phyloP scores from a whole-genome alignment of 2,797 vertebrate genomes.

The Hemibagrus guttatus region DNA sequence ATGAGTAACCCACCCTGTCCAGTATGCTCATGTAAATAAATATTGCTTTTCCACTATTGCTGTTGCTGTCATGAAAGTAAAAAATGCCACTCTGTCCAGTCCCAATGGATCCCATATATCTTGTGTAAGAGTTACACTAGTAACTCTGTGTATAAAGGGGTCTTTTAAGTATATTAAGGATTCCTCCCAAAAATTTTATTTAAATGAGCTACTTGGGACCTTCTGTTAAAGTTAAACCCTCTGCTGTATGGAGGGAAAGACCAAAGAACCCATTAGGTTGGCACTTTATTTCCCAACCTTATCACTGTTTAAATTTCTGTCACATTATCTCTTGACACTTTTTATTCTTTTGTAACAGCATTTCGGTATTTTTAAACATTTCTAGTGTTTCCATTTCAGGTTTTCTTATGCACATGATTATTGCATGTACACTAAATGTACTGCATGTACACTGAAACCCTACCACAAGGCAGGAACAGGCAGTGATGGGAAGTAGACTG shows the following conservation, averaged over 20 bases:
- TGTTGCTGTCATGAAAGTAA: neutral
- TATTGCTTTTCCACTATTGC: neutral
- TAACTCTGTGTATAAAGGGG: neutral
- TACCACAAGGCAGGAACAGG: neutral
- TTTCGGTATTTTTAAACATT: neutral
- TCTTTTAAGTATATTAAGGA: neutral
- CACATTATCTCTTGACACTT: neutral
- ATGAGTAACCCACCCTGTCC: neutral
- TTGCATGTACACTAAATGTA: no score
- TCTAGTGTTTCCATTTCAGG: neutral
- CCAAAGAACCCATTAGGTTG: neutral
- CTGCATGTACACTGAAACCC: neutral
- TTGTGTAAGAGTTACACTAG: neutral
- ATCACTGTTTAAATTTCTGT: neutral
- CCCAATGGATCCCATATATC: neutral
- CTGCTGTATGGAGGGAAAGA: neutral
- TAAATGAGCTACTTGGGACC: neutral
- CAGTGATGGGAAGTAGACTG: neutral
- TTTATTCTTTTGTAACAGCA: neutral
- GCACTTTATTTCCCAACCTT: neutral
- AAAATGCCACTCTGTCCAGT: neutral
- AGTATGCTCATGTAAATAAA: no score
- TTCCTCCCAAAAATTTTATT: neutral
- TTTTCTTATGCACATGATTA: neutral
- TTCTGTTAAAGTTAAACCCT: neutral